phyloP scores from a whole-genome alignment of 2,113 vertebrate genomes.

The Noctilio leporinus region DNA sequence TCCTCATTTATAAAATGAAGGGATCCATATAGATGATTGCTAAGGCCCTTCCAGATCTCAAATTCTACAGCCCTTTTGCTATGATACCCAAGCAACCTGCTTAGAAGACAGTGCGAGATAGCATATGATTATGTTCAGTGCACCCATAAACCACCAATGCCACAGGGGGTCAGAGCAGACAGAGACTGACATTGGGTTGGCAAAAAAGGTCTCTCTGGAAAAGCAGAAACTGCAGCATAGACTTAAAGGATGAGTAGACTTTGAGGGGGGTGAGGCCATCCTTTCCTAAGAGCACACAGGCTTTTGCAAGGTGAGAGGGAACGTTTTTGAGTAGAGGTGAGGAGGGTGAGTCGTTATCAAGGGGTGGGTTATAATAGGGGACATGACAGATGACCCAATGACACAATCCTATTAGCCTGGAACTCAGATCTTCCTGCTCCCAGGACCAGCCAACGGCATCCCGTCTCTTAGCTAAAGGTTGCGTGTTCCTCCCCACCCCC shows the following conservation, averaged over 20 bases:
- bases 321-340: neutral
- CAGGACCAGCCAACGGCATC: neutral
- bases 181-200: neutral
- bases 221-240: neutral
- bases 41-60: neutral
- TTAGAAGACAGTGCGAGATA: neutral
- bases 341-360: neutral
- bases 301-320: neutral
- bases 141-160: neutral
- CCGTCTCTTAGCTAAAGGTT: neutral
- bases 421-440: neutral
- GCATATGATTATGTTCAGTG: rapidly evolving
- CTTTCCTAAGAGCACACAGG: neutral
- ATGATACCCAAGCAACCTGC: neutral
- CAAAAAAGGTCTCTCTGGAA: neutral
- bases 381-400: neutral
- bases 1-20: conserved; percentile 21
- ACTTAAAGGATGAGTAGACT: neutral
- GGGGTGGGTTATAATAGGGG: neutral
- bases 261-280: neutral
- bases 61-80: neutral
- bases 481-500: neutral
- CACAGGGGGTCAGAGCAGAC: neutral
- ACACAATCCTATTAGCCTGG: neutral
- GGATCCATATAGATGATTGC: neutral